Conservation (phyloP, 1,140 invertebrate species). For the Dendroctonus ponderosae region DNA sequence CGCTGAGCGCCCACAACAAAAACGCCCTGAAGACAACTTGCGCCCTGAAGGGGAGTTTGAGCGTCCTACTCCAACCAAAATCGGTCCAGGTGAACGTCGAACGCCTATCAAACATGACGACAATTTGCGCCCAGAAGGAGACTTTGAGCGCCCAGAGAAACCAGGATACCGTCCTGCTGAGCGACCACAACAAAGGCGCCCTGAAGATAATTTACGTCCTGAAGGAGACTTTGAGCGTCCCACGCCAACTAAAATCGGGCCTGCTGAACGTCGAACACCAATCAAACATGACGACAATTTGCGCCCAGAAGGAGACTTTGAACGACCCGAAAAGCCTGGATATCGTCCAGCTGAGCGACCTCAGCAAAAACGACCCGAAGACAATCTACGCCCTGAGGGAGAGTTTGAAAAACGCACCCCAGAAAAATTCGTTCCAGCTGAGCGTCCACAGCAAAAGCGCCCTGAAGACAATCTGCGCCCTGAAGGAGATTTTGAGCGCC, state of each 20-base stretch:
- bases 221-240: constrained; percentile 58
- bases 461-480: constrained; percentile 53
- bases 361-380: constrained; percentile 53
- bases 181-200: constrained; percentile 57
- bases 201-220: constrained; percentile 56
- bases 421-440: constrained; percentile 58
- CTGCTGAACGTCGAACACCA: constrained; percentile 47
- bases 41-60: constrained; percentile 53
- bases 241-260: constrained; percentile 41
- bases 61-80: constrained; percentile 47
- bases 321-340: constrained; percentile 49
- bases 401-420: constrained; percentile 53
- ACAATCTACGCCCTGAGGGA: constrained; percentile 62
- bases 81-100: constrained; percentile 53
- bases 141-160: constrained; percentile 51
- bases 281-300: constrained; percentile 61
- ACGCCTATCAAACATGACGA: constrained; percentile 50
- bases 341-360: constrained; percentile 49
- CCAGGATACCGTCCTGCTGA: constrained; percentile 49
- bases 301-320: constrained; percentile 58
- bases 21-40: constrained; percentile 53
- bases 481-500: constrained; percentile 58
- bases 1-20: constrained; percentile 61
- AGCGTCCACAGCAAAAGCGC: constrained; percentile 58
- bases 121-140: constrained; percentile 56